Base-by-base conservation (phyloP, 92 coral and sea anemone species). In the Muricea muricata region DNA sequence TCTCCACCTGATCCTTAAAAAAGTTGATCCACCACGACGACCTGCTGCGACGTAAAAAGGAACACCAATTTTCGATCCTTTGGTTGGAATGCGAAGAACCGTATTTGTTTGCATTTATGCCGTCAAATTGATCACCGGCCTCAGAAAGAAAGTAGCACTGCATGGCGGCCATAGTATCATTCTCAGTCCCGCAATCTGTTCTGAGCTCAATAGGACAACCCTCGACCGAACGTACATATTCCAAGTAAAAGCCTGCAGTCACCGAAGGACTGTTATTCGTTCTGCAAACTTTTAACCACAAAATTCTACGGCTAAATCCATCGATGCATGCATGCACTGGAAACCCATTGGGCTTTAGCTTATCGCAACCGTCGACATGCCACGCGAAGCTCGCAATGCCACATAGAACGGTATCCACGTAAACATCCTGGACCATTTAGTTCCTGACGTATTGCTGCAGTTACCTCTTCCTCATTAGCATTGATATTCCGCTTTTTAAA, bases 61-160 rank as follows among this genome's bases (percentile, higher is more conserved):
- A 70, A 86, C 86, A 89, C 86, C 89, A 85, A 10, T 89, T 68
- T 23, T 89, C 91, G 14, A 91, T 89, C 41, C 85, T 63, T 65
- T 89, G 90, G 35, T 88, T 85, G 73, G 41, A 66, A 32, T 86
- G 84, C 9, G 91, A 83, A 74, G 88, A 83, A 29, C 69, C 91
- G 34, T 52, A 90, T 47, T 66, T 81, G 85, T 89, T 87, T 42
- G 82, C 74, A 69, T 80, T 75, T 7, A 78, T 65, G 7, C 73
- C 73, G 25, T 7, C 73, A 65, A 26, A 65, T 33, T 65, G 37
- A 65, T 65, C 73, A 26, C 25, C 4, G 4, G 37, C 73, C 11
- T 28, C 73, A 33, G 15, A 33, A n/a, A 31, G 35, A 20, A 65
- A 65, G 25, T 65, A 65, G 11, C 37, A 33, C 13, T n/a, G n/a